phyloP scores from a whole-genome alignment of 2,888 invertebrate species.

The Morpho helenor region DNA sequence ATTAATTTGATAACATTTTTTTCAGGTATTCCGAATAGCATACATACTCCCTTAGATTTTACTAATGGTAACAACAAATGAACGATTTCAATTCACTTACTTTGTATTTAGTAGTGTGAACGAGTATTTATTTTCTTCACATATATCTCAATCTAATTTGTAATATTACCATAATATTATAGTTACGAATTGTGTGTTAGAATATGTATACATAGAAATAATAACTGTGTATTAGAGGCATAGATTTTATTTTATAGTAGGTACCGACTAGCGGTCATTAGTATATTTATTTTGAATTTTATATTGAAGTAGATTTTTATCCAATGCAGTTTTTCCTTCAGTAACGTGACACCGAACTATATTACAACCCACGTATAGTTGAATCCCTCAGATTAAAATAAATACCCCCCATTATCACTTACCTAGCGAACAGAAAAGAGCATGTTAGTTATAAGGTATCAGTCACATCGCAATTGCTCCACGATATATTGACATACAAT shows the following conservation, averaged over 20 bases:
- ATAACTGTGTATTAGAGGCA: constrained; percentile 56
- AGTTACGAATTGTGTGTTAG: constrained; percentile 55
- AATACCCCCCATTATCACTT: constrained; percentile 43
- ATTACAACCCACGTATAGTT: constrained; percentile 43
- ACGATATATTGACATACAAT: constrained; percentile 50
- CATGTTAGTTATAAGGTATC: constrained; percentile 63
- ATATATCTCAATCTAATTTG: constrained; percentile 43
- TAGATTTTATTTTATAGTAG: constrained; percentile 53
- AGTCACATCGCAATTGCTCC: constrained; percentile 55
- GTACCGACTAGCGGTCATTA: constrained; percentile 67
- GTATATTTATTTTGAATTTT: constrained; percentile 51
- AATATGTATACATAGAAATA: constrained; percentile 44
- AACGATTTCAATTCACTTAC: constrained; percentile 45
- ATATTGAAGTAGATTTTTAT: constrained; percentile 49
- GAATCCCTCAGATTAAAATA: constrained; percentile 37
- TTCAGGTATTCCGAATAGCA: constrained; percentile 47
- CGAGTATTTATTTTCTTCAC: constrained; percentile 51
- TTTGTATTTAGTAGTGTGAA: constrained; percentile 42
- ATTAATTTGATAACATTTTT: constrained; percentile 41
- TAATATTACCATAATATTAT: constrained; percentile 43
- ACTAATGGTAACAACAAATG: constrained; percentile 48
- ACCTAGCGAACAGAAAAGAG: constrained; percentile 49
- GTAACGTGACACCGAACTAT: constrained; percentile 44
- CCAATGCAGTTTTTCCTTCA: constrained; percentile 43
- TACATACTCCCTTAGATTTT: constrained; percentile 39